These are phyloP conservation scores for Phenganax stokvisi DNA, from an alignment of 92 coral and sea anemone genomes.

Conservation along the genomic window DNA sequence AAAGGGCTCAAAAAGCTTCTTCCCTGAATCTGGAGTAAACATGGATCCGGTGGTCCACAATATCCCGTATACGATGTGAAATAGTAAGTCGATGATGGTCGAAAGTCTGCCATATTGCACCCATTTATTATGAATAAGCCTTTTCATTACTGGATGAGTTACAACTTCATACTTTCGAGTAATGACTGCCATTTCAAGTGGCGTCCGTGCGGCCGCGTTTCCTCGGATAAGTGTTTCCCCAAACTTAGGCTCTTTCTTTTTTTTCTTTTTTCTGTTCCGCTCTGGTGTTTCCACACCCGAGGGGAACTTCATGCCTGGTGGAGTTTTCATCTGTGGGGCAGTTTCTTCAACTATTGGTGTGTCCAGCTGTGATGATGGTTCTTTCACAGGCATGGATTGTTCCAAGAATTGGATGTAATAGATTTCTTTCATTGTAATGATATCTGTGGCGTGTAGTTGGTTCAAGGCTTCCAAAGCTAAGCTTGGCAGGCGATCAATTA, in stretches of 20 bases:
- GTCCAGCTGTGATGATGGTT: background rate
- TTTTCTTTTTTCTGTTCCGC: background rate
- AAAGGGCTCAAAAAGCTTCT: constrained; percentile 57
- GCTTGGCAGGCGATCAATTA: constrained; percentile 75
- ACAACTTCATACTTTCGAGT: constrained; percentile 22
- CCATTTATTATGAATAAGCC: constrained; percentile 30
- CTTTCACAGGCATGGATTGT: background rate
- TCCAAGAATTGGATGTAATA: constrained; percentile 23
- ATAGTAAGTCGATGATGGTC: constrained; percentile 11
- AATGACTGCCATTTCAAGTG: constrained; percentile 29
- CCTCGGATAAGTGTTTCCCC: background rate
- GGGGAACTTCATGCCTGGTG: background rate
- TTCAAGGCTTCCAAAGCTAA: constrained; percentile 23
- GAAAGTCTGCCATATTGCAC: constrained; percentile 15
- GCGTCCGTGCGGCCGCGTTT: background rate
- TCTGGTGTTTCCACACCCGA: background rate
- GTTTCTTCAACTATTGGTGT: background rate
- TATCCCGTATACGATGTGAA: constrained; percentile 44
- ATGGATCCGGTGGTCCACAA: constrained; percentile 84
- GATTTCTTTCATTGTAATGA: constrained; percentile 15
- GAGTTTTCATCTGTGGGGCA: background rate
- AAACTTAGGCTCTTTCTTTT: background rate
- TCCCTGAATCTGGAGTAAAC: constrained; percentile 52
- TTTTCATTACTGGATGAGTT: constrained; percentile 22
- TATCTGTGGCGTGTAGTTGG: constrained; percentile 17